Percentiles rank a stretch among this genome's conserved stretches.
Evolutionary conservation across 2,797 vertebrate species (phyloP).

Genomic region (Pithecia hirsuta): DNA sequence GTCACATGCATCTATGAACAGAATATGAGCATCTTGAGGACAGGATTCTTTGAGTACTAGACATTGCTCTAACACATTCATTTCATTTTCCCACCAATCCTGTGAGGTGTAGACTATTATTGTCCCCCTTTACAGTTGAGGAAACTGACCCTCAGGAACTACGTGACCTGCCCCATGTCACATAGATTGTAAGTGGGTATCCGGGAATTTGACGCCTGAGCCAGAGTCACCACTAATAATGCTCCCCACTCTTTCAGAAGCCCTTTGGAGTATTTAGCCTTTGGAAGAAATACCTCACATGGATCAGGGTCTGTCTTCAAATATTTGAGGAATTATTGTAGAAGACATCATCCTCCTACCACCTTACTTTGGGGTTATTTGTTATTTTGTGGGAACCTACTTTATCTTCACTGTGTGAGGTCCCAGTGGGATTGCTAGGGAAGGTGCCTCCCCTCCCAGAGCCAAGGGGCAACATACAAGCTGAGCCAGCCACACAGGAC

Average conservation of each 20-base stretch:
- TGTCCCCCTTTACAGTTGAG: background rate
- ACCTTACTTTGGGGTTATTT: background rate
- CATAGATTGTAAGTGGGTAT: background rate
- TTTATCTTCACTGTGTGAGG: background rate
- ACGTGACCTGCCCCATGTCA: background rate
- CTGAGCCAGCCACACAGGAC: background rate
- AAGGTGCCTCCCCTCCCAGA: background rate
- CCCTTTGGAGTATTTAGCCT: background rate
- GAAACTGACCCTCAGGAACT: background rate
- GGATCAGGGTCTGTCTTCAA: background rate
- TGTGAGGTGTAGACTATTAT: background rate
- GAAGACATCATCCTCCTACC: background rate
- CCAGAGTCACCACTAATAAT: background rate
- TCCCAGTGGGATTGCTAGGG: background rate
- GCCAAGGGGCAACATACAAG: background rate
- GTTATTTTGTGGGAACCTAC: background rate
- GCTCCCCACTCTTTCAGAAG: background rate
- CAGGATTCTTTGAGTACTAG: background rate
- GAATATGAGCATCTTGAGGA: background rate
- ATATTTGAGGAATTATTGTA: background rate
- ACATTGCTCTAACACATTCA: background rate
- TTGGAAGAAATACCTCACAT: background rate
- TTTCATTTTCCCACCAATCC: background rate
- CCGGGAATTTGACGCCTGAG: background rate
- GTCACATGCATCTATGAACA: fast-evolving